Base-by-base conservation (phyloP, 1,140 invertebrate species). In the Dinoponera quadriceps region DNA sequence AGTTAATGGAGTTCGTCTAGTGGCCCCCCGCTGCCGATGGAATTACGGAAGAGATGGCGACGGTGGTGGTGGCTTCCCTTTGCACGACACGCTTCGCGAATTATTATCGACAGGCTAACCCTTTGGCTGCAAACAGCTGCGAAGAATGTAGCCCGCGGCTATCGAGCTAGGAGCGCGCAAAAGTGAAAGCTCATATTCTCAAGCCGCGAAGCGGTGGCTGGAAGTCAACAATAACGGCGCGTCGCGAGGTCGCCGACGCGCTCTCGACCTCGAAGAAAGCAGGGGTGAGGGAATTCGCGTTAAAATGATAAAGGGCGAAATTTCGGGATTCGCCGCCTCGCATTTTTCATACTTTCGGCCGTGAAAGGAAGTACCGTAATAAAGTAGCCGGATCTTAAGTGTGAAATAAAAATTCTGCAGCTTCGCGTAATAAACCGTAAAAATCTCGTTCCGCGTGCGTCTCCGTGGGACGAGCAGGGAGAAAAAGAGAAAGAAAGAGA, bases 81-180 rank as follows among this genome's bases (percentile, higher is more conserved):
- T 87, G 83, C 87, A 83, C 72, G 86, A 73, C 69, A 82, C 82
- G 81, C 88, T 83, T 86, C 80, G 86, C 89, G 82, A 90, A 91
- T 91, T 90, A 91, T 91, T 91, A 90, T 90, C 88, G 86, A 86
- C 91, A 89, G 85, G 85, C 88, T 86, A 91, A 90, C 83, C 87
- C 89, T 85, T 85, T 89, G 86, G 83, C 84, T 85, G 84, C 68
- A 63, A 84, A 81, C 82, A 84, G 68, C 86, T 85, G 78, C 80
- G 57, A 65, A 82, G 69, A 62, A 72, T 82, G 20, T 62, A 20
- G 44, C 71, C 51, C 3, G 25, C 51, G 65, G 65, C 38, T 69
- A 80, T 80, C 71, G 51, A 71, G 33, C 75, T 27, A 48, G 18
- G 22, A 80, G 29, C 51, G 48, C 38, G 33, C 51, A 48, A 57